Evolutionary conservation across 2,888 invertebrate genomes (phyloP), one percentile per base, ranked within the genome.

Genomic region (Phoenoteleia sp.): DNA sequence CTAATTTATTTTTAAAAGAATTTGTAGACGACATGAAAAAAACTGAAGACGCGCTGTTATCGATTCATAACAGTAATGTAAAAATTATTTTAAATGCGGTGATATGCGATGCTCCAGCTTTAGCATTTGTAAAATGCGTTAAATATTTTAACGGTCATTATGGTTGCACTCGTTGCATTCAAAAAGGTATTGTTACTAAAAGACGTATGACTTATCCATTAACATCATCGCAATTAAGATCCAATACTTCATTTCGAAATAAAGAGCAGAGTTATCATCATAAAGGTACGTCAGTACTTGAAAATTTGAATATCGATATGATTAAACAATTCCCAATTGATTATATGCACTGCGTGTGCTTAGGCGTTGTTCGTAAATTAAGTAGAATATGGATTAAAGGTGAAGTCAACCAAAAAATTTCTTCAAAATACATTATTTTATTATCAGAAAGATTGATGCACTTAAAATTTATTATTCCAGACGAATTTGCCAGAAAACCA

Each of bases 321-420:
- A 36, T 62, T 4, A 62, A 17, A 21, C 29, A 66, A 39, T 15
- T 64, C 23, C 27, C 45, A n/a, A 17, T 64, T 5, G 64, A 45
- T 27, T 66, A 49, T 13, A 47, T 66, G 33, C 47, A 66, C 27
- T 45, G 62, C 7, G 27, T 33, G 7, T 66, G 66, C 13, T 13
- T 66, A 19, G 66, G 66, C 11, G 27, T 47, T 1, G 42, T 66
- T n/a, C 47, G 29, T 33, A 66, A 33, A 67, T 0, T 67, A 13
- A 1, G 36, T 3, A 45, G 25, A 17, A 15, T 64, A 27, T 27
- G 45, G 29, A 21, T 47, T 2, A 3, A 29, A 29, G 64, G 64
- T 11, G 11, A 17, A 9, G 2, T 47, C 29, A 5, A 1, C 1
- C 11, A 9, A 29, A 1, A 39, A 17, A 7, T 52, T 23, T 2